Conservation (phyloP, 2,113 vertebrate genomes). For the Amblyornis subalaris region DNA sequence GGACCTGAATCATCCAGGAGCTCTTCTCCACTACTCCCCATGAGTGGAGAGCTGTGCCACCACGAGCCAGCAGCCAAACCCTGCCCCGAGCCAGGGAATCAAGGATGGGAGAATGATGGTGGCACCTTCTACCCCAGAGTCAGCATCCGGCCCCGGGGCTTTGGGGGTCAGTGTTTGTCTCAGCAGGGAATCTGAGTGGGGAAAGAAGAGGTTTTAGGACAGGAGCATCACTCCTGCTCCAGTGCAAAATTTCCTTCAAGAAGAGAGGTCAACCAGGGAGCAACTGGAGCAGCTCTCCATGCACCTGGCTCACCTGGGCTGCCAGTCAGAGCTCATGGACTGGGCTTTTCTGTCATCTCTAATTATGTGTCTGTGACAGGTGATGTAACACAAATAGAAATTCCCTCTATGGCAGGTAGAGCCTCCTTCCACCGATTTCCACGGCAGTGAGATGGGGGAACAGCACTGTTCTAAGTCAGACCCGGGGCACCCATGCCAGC, state of each 20-base stretch:
- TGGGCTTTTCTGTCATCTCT: not conserved
- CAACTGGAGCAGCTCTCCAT: not conserved
- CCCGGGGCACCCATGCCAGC: not conserved
- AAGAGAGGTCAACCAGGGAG: not conserved
- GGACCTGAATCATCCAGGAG: not conserved
- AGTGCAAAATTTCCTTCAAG: not conserved
- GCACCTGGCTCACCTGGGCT: not conserved
- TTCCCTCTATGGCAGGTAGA: not conserved
- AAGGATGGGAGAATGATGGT: not conserved
- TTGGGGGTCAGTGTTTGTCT: not conserved
- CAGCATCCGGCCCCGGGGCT: rapidly evolving
- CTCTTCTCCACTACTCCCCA: not conserved
- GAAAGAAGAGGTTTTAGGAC: not conserved
- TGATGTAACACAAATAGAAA: not conserved
- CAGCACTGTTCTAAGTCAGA: not conserved
- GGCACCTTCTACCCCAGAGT: not conserved
- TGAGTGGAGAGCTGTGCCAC: rapidly evolving
- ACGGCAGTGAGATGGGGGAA: not conserved
- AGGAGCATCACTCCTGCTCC: not conserved
- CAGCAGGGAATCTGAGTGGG: not conserved
- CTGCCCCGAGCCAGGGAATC: not conserved
- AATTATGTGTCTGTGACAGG: rapidly evolving
- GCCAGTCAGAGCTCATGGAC: not conserved
- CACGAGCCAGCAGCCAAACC: not conserved
- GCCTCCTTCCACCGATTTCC: not conserved